These are phyloP conservation scores for Gasteruption jaculator DNA, from an alignment of 2,888 invertebrate genomes.

Conservation along the genomic window DNA sequence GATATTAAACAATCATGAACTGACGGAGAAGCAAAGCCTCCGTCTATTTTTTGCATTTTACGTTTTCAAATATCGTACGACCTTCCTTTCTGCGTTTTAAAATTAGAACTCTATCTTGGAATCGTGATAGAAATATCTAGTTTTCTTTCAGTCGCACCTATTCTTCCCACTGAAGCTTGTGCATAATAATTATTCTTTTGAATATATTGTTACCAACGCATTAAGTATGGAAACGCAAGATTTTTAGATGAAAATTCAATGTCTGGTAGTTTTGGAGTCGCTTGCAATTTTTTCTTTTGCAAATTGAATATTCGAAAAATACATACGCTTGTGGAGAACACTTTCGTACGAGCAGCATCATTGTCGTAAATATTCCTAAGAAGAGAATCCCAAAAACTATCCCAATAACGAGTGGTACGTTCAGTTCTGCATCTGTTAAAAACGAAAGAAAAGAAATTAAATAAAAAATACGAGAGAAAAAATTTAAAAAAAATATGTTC, in stretches of 20 bases:
- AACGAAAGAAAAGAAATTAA: constrained; percentile 9
- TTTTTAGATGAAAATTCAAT: not conserved
- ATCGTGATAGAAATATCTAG: not conserved
- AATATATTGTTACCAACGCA: no score
- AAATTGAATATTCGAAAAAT: constrained; percentile 6
- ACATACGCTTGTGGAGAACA: constrained; percentile 43
- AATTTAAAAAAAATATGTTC: constrained; percentile 1
- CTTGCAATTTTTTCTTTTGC: not conserved
- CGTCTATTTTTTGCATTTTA: no score
- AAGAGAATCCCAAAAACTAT: constrained; percentile 42
- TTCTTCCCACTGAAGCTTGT: no score
- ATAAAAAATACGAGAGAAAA: not conserved
- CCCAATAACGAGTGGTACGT: constrained; percentile 37
- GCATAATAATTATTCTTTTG: no score
- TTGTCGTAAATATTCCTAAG: constrained; percentile 38
- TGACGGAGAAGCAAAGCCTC: no score
- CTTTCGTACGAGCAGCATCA: constrained; percentile 41
- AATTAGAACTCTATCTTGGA: not conserved
- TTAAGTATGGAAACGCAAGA: not conserved
- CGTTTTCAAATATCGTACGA: no score
- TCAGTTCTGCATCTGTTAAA: constrained; percentile 40
- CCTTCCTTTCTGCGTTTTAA: no score
- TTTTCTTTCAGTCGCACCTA: no score
- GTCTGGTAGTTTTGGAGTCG: not conserved
- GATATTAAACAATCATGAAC: constrained; percentile 1